phyloP scores from a whole-genome alignment of 2,113 vertebrate genomes.

The Raja brachyura region DNA sequence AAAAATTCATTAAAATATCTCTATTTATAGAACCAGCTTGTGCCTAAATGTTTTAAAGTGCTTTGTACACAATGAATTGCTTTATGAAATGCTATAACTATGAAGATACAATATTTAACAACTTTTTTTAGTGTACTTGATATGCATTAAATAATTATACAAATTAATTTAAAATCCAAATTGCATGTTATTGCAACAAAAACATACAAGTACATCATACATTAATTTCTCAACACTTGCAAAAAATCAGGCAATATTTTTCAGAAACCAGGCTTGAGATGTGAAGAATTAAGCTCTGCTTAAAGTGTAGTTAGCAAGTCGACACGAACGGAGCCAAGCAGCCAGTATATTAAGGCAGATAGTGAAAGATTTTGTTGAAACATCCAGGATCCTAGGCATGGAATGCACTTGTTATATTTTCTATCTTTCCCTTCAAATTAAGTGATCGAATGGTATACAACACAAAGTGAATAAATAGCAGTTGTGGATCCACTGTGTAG shows the following conservation, averaged over 20 bases:
- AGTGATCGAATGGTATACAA: not conserved
- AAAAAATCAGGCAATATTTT: not conserved
- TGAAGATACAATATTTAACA: not conserved
- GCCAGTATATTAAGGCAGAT: not conserved
- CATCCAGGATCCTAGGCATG: not conserved
- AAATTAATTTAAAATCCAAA: slow-evolving; percentile 1
- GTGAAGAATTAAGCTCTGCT: not conserved
- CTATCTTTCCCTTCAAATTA: not conserved
- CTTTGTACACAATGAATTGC: not conserved
- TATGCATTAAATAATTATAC: not conserved
- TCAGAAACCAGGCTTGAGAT: not conserved
- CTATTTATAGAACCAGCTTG: not conserved
- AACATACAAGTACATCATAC: not conserved
- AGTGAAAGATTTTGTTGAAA: not conserved
- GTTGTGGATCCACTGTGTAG: not conserved
- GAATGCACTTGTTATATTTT: not conserved
- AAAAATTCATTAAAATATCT: not conserved
- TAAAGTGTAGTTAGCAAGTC: not conserved
- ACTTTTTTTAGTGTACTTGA: not conserved
- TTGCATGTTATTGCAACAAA: not conserved
- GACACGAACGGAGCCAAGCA: not conserved
- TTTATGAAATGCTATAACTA: not conserved
- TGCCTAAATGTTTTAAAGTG: slow-evolving; percentile 4
- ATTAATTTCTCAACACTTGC: not conserved
- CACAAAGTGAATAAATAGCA: not conserved